Percentiles rank a stretch among this genome's conserved stretches.
Evolutionary conservation across 2,797 vertebrate species (phyloP).

Genomic region (Chelonia mydas): DNA sequence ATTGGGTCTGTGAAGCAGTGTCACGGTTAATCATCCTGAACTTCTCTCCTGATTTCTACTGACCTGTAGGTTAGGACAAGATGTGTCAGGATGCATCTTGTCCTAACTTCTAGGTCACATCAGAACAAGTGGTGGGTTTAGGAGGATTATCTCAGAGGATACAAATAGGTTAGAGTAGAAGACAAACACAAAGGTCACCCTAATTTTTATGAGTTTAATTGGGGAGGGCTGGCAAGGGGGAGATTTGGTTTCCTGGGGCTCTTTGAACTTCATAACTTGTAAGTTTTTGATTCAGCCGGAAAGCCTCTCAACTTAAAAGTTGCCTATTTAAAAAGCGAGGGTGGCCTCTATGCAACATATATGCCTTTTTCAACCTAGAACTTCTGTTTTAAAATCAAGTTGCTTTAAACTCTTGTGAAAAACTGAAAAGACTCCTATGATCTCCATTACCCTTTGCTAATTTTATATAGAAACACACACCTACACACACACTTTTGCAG

Average conservation of each 20-base stretch:
- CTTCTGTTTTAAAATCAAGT: conserved; percentile 17
- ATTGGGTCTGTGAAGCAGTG: conserved; percentile 8
- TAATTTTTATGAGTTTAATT: conserved; percentile 23
- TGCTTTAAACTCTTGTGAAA: conserved; percentile 30
- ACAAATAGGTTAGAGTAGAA: conserved; percentile 19
- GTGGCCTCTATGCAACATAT: background rate
- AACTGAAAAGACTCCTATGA: conserved; percentile 1
- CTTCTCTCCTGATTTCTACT: conserved; percentile 47
- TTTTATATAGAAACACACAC: background rate
- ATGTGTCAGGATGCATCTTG: conserved; percentile 33
- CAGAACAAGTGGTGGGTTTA: conserved; percentile 48
- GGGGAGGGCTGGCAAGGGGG: background rate
- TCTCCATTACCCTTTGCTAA: background rate
- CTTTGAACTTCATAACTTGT: conserved; percentile 14
- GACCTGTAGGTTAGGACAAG: conserved; percentile 43
- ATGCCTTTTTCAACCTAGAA: background rate
- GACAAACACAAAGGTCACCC: conserved; percentile 16
- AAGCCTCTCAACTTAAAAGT: background rate
- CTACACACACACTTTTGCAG: background rate
- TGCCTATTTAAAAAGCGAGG: conserved; percentile 47
- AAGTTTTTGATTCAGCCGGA: conserved; percentile 17
- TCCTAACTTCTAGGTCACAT: conserved; percentile 59
- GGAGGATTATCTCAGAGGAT: conserved; percentile 47
- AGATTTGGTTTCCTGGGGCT: conserved; percentile 8
- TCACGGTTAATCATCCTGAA: background rate